phyloP scores from a whole-genome alignment of 2,113 vertebrate species.

The Neoarius graeffei region DNA sequence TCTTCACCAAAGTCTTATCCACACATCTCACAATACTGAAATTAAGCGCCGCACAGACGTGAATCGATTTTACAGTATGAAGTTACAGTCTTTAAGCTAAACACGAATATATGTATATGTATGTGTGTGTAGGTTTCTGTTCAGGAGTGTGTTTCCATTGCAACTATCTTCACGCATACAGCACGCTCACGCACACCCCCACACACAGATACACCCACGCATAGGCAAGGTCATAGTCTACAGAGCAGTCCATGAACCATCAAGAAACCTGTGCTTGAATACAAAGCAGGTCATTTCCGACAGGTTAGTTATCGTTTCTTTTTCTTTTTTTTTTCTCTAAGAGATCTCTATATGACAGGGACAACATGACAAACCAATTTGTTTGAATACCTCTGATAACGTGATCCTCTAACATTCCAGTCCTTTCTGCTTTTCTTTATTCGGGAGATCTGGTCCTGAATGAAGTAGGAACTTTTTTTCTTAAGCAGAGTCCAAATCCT shows the following conservation, averaged over 20 bases:
- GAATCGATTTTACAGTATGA: background rate
- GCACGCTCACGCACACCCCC: background rate
- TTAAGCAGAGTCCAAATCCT: constrained; percentile 47
- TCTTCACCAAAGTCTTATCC: background rate
- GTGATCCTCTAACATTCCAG: constrained; percentile 33
- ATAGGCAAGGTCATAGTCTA: background rate
- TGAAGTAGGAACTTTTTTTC: constrained; percentile 26
- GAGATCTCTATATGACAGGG: background rate
- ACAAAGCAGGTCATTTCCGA: background rate
- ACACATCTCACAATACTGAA: background rate
- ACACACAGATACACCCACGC: background rate
- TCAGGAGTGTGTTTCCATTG: background rate
- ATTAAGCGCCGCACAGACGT: no score
- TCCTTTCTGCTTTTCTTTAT: constrained; percentile 35
- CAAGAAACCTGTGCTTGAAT: constrained; percentile 17
- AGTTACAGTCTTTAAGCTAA: background rate
- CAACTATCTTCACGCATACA: background rate
- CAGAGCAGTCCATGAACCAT: constrained; percentile 12
- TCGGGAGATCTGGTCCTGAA: constrained; percentile 18
- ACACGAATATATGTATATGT: background rate
- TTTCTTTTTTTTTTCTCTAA: background rate
- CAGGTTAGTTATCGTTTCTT: background rate
- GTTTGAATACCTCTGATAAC: constrained; percentile 44
- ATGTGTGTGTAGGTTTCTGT: background rate
- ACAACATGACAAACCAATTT: constrained; percentile 3